These are phyloP conservation scores for Archips crataeganus DNA, from an alignment of 2,888 invertebrate species.

Conservation along the genomic window DNA sequence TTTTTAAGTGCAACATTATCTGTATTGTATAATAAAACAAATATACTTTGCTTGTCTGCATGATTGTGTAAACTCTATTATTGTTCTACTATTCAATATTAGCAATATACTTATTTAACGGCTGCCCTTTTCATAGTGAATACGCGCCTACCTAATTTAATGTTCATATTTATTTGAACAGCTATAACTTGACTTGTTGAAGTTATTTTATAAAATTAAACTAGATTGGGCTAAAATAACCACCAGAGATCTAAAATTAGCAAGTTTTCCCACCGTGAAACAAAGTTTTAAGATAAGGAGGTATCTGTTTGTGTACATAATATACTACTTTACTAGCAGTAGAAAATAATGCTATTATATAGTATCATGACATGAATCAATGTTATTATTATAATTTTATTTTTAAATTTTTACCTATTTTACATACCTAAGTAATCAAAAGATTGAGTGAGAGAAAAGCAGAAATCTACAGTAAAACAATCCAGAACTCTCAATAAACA, in stretches of 20 bases:
- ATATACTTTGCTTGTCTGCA: slow-evolving; percentile 21
- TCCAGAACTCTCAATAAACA: slow-evolving; percentile 35
- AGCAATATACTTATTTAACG: slow-evolving; percentile 29
- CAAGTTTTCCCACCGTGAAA: slow-evolving; percentile 82
- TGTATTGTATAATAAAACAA: slow-evolving; percentile 9
- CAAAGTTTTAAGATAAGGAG: slow-evolving; percentile 71
- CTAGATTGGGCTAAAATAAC: slow-evolving; percentile 68
- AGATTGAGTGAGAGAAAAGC: slow-evolving; percentile 46
- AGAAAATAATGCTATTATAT: slow-evolving; percentile 57
- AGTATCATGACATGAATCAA: slow-evolving; percentile 52
- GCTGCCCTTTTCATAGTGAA: background rate
- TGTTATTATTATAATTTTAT: slow-evolving; percentile 43
- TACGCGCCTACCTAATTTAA: slow-evolving; percentile 23
- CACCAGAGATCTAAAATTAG: slow-evolving; percentile 76
- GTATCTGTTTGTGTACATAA: slow-evolving; percentile 67
- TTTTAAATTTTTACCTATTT: slow-evolving; percentile 39
- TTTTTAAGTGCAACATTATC: slow-evolving; percentile 27
- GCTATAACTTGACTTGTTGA: slow-evolving; percentile 15
- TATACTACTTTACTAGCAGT: slow-evolving; percentile 64
- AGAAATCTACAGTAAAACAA: slow-evolving; percentile 34
- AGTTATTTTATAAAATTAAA: slow-evolving; percentile 48
- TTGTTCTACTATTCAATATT: slow-evolving; percentile 18
- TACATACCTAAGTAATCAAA: slow-evolving; percentile 50
- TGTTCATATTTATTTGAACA: slow-evolving; percentile 22
- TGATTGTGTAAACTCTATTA: slow-evolving; percentile 24